These are phyloP conservation scores for Eupleurogrammus muticus DNA, from an alignment of 2,797 vertebrate genomes.

Conservation along the genomic window DNA sequence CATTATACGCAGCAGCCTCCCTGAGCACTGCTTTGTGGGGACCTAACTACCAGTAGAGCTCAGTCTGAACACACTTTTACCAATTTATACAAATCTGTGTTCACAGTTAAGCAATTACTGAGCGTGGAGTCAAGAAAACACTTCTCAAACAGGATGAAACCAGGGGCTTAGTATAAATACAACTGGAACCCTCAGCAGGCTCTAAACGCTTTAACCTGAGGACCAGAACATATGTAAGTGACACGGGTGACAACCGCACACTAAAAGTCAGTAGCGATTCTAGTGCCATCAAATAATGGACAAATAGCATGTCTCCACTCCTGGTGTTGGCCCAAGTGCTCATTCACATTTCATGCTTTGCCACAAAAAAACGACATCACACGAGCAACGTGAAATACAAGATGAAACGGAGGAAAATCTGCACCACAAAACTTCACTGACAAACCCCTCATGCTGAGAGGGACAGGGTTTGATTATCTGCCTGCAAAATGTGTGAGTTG, in stretches of 20 bases:
- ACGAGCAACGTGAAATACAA: constrained; percentile 5
- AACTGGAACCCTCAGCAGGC: not conserved
- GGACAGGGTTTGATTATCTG: not conserved
- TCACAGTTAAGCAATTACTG: constrained; percentile 3
- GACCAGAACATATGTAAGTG: not conserved
- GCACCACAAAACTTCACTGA: not conserved
- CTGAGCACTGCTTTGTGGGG: constrained; percentile 2
- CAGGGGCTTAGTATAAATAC: not conserved
- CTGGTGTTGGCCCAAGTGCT: constrained; percentile 6
- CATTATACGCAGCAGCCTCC: not conserved
- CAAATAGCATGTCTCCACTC: constrained; percentile 4
- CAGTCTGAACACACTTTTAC: not conserved
- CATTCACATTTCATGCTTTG: constrained; percentile 26
- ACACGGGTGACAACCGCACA: not conserved
- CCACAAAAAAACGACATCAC: constrained; percentile 9
- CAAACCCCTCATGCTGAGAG: not conserved
- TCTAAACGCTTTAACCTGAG: not conserved
- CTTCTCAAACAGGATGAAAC: constrained; percentile 13
- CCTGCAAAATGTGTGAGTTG: not conserved
- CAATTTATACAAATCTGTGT: constrained; percentile 9
- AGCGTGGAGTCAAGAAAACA: constrained; percentile 6
- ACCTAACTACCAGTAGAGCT: constrained; percentile 6
- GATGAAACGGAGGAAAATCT: not conserved
- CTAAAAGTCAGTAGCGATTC: not conserved
- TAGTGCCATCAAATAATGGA: constrained; percentile 2